Evolutionary conservation across 2,113 vertebrate genomes (phyloP).

Genomic region (Antennarius striatus): DNA sequence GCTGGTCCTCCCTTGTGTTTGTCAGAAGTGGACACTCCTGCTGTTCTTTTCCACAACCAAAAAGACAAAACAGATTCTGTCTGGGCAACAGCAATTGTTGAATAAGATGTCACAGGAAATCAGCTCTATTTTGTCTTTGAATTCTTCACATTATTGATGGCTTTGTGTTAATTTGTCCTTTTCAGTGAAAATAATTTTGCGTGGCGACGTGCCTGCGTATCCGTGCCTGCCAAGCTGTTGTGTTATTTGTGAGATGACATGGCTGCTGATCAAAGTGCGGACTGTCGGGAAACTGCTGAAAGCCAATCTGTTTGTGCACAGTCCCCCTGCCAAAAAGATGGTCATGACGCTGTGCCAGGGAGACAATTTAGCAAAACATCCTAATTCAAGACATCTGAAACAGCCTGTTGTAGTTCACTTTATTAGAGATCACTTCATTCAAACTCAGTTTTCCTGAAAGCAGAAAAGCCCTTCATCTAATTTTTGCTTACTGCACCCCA

Average conservation of each 20-base stretch:
- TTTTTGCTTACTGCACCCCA: neutral
- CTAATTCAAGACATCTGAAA: neutral
- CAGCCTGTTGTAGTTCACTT: neutral
- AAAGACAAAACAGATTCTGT: neutral
- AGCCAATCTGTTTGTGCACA: constrained; percentile 48
- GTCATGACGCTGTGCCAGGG: constrained; percentile 7
- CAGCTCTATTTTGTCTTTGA: neutral
- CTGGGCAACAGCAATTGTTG: neutral
- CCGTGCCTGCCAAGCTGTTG: constrained; percentile 45
- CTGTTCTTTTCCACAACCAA: constrained; percentile 1
- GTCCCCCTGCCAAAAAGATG: constrained; percentile 44
- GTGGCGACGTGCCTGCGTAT: constrained; percentile 10
- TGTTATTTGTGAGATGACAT: constrained; percentile 58
- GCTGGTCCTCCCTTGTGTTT: constrained; percentile 5
- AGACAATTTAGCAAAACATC: constrained; percentile 1
- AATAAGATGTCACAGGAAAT: neutral
- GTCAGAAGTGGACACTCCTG: constrained; percentile 1
- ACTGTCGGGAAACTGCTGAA: constrained; percentile 51
- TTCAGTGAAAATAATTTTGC: constrained; percentile 21
- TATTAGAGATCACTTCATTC: too few relatives aligned
- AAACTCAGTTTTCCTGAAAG: neutral
- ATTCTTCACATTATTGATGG: neutral
- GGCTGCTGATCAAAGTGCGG: constrained; percentile 45
- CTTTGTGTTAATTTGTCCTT: constrained; percentile 26
- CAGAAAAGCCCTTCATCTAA: too few relatives aligned